Conservation (phyloP, 2,888 invertebrate species). For the Drosophila putrida region DNA sequence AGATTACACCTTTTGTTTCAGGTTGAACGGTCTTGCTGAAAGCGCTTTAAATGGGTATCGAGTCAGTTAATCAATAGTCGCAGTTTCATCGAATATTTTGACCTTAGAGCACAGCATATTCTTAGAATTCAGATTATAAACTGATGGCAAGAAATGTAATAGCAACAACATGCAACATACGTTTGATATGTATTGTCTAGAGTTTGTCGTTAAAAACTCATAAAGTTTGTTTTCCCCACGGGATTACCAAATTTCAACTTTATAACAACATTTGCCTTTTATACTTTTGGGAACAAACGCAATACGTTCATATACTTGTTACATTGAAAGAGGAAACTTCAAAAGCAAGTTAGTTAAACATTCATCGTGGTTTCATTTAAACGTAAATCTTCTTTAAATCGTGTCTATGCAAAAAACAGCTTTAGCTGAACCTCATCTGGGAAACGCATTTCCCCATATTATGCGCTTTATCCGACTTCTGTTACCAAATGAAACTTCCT, state of each 20-base stretch:
- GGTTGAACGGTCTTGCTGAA: slow-evolving; percentile 9
- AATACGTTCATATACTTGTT: no score
- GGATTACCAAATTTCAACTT: slow-evolving; percentile 22
- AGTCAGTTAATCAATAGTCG: slow-evolving; percentile 53
- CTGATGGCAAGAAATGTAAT: not conserved
- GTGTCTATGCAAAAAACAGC: not conserved
- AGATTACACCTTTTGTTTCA: slow-evolving; percentile 44
- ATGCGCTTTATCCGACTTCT: not conserved
- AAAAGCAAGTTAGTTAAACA: slow-evolving; percentile 13
- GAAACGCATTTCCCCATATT: slow-evolving; percentile 7
- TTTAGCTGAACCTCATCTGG: not conserved
- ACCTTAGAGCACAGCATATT: slow-evolving; percentile 15
- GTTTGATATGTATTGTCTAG: slow-evolving; percentile 2
- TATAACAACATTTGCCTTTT: slow-evolving; percentile 13
- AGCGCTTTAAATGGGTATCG: slow-evolving; percentile 35
- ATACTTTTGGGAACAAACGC: slow-evolving; percentile 5
- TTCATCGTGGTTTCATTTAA: slow-evolving; percentile 1
- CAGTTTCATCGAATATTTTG: slow-evolving; percentile 26
- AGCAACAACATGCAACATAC: not conserved
- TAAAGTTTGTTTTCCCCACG: slow-evolving; percentile 4
- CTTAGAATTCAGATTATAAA: not conserved
- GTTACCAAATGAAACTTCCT: slow-evolving; percentile 1
- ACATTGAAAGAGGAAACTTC: not conserved
- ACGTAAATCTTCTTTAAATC: not conserved
- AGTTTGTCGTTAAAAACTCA: slow-evolving; percentile 16